Conservation (phyloP, 2,888 invertebrate species). For the Ophioninae sp. region DNA sequence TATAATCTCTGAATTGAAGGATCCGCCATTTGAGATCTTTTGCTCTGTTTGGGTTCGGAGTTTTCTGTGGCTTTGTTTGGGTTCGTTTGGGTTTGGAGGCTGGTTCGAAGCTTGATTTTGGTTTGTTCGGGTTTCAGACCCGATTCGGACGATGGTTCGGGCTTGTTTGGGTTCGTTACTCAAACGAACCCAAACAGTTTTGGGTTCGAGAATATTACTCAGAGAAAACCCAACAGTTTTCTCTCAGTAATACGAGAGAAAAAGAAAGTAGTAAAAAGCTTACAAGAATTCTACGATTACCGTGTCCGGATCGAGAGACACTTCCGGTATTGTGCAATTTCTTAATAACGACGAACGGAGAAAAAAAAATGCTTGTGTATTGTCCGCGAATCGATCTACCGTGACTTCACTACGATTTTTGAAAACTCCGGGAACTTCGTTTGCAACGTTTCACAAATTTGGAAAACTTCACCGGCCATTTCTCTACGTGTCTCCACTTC, state of each 20-base stretch:
- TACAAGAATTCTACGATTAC: not conserved
- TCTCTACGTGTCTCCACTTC: slow-evolving; percentile 5
- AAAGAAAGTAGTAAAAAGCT: not conserved
- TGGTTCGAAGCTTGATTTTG: too few relatives aligned
- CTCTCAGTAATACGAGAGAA: not conserved
- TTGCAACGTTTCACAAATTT: slow-evolving; percentile 6
- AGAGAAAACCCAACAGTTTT: too few relatives aligned
- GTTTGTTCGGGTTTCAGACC: too few relatives aligned
- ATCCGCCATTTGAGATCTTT: too few relatives aligned
- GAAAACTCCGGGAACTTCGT: slow-evolving; percentile 31
- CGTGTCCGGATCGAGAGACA: not conserved
- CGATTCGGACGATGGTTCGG: too few relatives aligned
- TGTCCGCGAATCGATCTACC: slow-evolving; percentile 47
- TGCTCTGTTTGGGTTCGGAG: too few relatives aligned
- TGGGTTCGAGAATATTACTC: too few relatives aligned
- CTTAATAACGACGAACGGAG: not conserved
- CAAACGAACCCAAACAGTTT: too few relatives aligned
- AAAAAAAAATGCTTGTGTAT: slow-evolving; percentile 24
- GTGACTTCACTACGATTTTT: slow-evolving; percentile 42
- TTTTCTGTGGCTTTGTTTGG: too few relatives aligned
- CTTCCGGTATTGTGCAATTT: not conserved
- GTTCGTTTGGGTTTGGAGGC: too few relatives aligned
- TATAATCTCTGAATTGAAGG: too few relatives aligned
- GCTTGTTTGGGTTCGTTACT: too few relatives aligned
- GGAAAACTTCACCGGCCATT: slow-evolving; percentile 36